Percentiles rank a stretch among this genome's conserved stretches.
phyloP scores from a whole-genome alignment of 2,113 vertebrate genomes.

The Spilogale gracilis region DNA sequence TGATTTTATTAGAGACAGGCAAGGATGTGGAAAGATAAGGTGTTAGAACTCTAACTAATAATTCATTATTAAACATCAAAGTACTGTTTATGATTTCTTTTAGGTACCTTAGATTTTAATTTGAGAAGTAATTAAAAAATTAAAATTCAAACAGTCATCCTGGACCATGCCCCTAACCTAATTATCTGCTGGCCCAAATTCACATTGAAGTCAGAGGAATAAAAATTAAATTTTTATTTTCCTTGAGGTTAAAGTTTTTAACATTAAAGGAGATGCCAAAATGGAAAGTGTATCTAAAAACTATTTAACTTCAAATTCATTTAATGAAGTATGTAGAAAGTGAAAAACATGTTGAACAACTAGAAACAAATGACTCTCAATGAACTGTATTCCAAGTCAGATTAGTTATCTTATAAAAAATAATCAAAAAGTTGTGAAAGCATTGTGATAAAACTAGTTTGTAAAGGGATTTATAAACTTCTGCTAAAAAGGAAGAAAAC shows the following conservation, averaged over 20 bases:
- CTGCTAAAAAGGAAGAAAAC: background rate
- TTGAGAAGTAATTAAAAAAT: conserved; percentile 52
- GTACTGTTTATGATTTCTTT: background rate
- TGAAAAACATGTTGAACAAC: background rate
- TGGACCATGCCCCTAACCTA: conserved; percentile 46
- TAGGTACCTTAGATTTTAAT: background rate
- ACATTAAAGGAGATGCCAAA: conserved; percentile 28
- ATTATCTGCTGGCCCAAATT: conserved; percentile 30
- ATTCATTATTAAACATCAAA: conserved; percentile 15
- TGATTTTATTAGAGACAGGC: conserved; percentile 14
- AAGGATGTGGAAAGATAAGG: conserved; percentile 3
- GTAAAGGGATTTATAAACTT: background rate
- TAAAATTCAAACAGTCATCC: conserved; percentile 4
- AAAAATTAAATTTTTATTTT: conserved; percentile 8
- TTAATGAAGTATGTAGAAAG: background rate
- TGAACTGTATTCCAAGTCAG: background rate
- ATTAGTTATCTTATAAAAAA: background rate
- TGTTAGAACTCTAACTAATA: background rate
- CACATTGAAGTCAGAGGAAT: conserved; percentile 25
- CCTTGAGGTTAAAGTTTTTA: background rate
- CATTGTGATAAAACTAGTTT: background rate
- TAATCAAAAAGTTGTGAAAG: background rate
- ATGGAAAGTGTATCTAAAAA: conserved; percentile 15
- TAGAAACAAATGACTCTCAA: background rate
- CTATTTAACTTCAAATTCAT: background rate